Conservation (phyloP, 1,140 invertebrate genomes). For the Hesperophylax magnus region DNA sequence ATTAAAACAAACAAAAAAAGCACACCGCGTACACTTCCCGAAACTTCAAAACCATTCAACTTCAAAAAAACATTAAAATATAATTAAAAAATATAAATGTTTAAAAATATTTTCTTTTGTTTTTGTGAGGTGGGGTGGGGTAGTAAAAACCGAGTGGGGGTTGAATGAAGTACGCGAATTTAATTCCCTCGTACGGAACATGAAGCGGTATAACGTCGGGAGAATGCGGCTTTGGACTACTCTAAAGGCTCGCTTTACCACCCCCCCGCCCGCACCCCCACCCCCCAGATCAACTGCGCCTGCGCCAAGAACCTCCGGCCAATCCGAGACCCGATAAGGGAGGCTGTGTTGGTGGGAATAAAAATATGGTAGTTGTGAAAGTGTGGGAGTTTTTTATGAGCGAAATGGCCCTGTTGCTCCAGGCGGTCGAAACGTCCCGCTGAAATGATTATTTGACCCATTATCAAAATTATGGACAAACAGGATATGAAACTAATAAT, state of each 20-base stretch:
- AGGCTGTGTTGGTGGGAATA: constrained; percentile 9
- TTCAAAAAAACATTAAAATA: background rate
- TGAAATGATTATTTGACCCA: constrained; percentile 5
- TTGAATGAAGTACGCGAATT: constrained; percentile 32
- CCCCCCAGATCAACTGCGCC: background rate
- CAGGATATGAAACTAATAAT: constrained; percentile 18
- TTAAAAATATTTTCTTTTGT: constrained; percentile 3
- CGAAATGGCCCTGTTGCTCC: constrained; percentile 42
- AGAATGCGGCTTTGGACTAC: constrained; percentile 44
- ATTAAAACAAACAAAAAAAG: constrained; percentile 41
- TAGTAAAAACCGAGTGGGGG: constrained; percentile 4
- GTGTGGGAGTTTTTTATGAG: constrained; percentile 19
- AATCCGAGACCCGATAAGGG: background rate
- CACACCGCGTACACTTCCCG: background rate
- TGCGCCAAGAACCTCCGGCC: constrained; percentile 16
- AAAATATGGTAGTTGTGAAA: background rate
- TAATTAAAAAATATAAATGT: background rate
- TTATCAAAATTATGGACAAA: constrained; percentile 12
- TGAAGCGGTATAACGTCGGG: constrained; percentile 41
- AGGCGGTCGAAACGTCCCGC: background rate
- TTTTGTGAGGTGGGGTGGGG: background rate
- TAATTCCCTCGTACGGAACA: constrained; percentile 29
- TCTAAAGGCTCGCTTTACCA: constrained; percentile 12
- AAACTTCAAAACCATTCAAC: background rate
- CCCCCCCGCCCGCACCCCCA: constrained; percentile 17